Evolutionary conservation across 2,113 vertebrate genomes (phyloP).

Genomic region (Sebastes fasciatus): DNA sequence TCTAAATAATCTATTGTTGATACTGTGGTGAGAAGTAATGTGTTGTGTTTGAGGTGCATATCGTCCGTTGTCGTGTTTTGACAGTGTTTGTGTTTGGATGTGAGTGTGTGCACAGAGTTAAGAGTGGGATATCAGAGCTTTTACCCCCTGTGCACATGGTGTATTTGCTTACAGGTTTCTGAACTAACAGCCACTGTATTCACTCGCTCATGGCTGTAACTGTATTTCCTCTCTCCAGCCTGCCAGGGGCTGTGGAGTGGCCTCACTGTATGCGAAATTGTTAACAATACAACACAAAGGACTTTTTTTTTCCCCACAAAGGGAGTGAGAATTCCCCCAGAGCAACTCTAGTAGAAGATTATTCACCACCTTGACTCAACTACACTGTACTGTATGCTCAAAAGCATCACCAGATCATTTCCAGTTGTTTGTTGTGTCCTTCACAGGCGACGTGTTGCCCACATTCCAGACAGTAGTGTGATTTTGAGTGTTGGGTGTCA

Average conservation of each 20-base stretch:
- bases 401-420: constrained; percentile 23
- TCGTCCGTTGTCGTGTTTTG: constrained; percentile 41
- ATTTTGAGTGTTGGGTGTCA: constrained; percentile 39
- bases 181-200: constrained; percentile 41
- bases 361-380: constrained; percentile 23
- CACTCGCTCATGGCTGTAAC: constrained; percentile 5
- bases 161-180: constrained; percentile 32
- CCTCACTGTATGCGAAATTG: constrained; percentile 17
- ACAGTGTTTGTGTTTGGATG: constrained; percentile 58
- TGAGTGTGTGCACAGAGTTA: constrained; percentile 61
- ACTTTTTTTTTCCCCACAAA: background rate
- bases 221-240: constrained; percentile 21
- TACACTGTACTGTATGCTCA: background rate
- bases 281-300: constrained; percentile 17
- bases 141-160: background rate
- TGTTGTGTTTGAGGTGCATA: constrained; percentile 75
- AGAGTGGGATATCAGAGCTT: constrained; percentile 38
- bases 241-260: background rate
- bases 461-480: constrained; percentile 45
- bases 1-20: constrained; percentile 66
- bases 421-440: constrained; percentile 11
- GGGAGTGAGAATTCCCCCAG: constrained; percentile 2
- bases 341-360: background rate
- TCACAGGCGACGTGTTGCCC: constrained; percentile 13
- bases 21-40: constrained; percentile 73